Evolutionary conservation across 2,113 vertebrate genomes (phyloP).

Genomic region (Anoura caudifer): DNA sequence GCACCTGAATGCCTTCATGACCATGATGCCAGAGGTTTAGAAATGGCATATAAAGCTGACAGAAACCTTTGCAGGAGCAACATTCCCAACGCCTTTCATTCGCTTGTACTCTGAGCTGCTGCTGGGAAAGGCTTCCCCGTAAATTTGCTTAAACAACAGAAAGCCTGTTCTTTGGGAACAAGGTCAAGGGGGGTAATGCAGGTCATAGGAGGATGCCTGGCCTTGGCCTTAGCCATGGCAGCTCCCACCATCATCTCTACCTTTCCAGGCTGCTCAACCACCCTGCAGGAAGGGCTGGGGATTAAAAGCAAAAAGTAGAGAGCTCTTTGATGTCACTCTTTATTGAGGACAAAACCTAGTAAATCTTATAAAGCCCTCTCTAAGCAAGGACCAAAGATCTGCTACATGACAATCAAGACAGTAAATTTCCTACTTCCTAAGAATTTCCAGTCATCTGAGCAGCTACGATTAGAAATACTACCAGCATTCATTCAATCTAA

Average conservation of each 20-base stretch:
- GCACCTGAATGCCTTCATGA: not conserved
- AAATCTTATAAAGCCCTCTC: not conserved
- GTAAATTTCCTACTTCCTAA: conserved; percentile 3
- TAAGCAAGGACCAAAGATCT: not conserved
- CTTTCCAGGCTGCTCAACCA: not conserved
- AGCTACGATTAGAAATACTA: not conserved
- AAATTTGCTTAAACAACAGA: not conserved
- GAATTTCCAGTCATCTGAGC: not conserved
- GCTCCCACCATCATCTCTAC: not conserved
- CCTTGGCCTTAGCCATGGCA: not conserved
- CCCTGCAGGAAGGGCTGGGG: rapidly evolving
- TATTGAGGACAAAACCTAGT: not conserved
- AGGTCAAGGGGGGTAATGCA: not conserved
- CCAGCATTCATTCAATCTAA: not conserved
- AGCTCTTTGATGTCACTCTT: not conserved
- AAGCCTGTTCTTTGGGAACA: not conserved
- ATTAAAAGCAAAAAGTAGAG: not conserved
- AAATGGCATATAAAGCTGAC: not conserved
- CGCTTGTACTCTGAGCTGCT: too few species aligned
- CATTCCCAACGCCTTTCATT: not conserved
- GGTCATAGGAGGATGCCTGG: not conserved
- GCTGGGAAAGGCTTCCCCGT: not conserved
- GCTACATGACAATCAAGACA: not conserved
- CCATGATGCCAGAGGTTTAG: not conserved
- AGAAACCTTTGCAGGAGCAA: not conserved